Conservation (phyloP, 2,888 invertebrate genomes). For the Mesorhabditis spiculigera region DNA sequence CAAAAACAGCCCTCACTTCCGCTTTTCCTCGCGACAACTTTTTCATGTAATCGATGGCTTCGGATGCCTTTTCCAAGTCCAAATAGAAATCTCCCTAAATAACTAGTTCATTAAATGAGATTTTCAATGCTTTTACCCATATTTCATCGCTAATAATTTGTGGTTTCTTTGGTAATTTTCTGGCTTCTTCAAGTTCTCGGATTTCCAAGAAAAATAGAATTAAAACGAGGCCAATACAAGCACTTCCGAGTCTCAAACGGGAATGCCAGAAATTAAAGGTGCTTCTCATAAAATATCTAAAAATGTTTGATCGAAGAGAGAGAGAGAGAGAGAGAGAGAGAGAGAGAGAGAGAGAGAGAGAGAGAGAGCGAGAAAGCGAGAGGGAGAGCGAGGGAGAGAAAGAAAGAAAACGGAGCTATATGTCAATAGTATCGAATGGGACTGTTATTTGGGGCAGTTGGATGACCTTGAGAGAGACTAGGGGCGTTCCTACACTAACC, state of each 20-base stretch:
- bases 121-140: not conserved
- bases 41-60: conserved; percentile 17
- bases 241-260: not conserved
- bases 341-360: conserved; percentile 1
- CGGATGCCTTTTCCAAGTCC: not conserved
- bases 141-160: not conserved
- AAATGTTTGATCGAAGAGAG: not conserved
- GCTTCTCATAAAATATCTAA: not conserved
- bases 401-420: not conserved
- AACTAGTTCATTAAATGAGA: not conserved
- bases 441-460: too few relatives aligned
- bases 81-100: not conserved
- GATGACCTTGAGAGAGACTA: not conserved
- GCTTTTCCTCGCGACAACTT: conserved; percentile 21
- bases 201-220: not conserved
- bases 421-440: too few relatives aligned
- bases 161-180: too few relatives aligned
- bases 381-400: not conserved
- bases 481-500: not conserved
- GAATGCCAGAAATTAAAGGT: conserved; percentile 1
- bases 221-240: not conserved
- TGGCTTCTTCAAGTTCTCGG: too few relatives aligned
- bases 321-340: not conserved
- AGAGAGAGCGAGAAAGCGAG: not conserved
- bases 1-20: conserved; percentile 28